Evolutionary conservation across 2,113 vertebrate species (phyloP).

Genomic region (Geococcyx californianus): DNA sequence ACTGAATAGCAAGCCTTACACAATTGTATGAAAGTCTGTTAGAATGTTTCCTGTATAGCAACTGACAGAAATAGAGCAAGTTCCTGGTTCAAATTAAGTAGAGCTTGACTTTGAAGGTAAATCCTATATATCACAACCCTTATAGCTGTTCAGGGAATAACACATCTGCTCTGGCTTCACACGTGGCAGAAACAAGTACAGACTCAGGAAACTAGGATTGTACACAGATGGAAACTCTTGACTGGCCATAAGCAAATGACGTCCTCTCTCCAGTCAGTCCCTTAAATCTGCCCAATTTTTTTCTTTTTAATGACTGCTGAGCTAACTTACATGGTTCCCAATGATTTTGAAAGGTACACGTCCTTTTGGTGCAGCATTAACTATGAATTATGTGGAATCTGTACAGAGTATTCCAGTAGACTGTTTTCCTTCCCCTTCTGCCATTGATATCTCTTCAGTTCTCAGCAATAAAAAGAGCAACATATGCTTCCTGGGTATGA

Average conservation of each 20-base stretch:
- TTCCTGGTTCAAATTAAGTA: not conserved
- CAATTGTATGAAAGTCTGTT: not conserved
- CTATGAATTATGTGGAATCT: not conserved
- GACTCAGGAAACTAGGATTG: not conserved
- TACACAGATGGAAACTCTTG: not conserved
- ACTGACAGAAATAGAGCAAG: not conserved
- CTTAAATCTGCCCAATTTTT: not conserved
- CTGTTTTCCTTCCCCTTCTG: not conserved
- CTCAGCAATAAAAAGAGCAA: not conserved
- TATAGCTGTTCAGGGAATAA: not conserved
- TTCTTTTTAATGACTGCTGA: not conserved
- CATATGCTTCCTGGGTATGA: not conserved
- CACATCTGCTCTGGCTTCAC: not conserved
- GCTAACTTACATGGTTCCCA: not conserved
- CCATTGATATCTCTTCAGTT: not conserved
- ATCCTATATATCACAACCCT: not conserved
- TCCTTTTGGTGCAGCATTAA: not conserved
- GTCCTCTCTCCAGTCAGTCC: not conserved
- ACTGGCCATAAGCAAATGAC: not conserved
- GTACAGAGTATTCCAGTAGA: not conserved
- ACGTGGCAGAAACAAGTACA: not conserved
- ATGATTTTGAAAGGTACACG: not conserved
- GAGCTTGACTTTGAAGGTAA: not conserved
- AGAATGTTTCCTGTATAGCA: not conserved
- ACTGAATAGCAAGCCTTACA: not conserved